Percentiles rank a stretch among this genome's conserved stretches.
Conservation (phyloP, 2,888 invertebrate species). For the Nymphalis c-album region DNA sequence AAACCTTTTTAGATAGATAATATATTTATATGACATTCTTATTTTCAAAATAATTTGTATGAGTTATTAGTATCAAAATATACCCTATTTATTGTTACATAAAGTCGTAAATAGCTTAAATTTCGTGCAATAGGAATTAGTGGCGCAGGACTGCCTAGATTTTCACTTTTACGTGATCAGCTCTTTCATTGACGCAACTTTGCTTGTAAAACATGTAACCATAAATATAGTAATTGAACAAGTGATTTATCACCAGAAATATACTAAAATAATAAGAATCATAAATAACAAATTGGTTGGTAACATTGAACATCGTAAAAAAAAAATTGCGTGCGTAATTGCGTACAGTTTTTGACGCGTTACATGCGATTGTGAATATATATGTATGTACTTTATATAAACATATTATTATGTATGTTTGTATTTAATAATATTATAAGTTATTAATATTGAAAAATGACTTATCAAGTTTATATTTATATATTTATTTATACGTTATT, state of each 20-base stretch:
- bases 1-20: conserved; percentile 38
- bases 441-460: no score
- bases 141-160: background rate
- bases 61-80: background rate
- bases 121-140: conserved; percentile 4
- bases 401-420: no score
- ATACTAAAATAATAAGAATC: no score
- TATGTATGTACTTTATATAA: no score
- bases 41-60: background rate
- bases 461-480: no score
- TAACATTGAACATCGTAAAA: no score
- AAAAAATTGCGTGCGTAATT: no score
- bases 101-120: conserved; percentile 10
- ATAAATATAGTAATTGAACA: background rate
- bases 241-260: background rate
- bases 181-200: conserved; percentile 9
- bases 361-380: no score
- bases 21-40: background rate
- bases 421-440: no score
- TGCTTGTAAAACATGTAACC: conserved; percentile 11
- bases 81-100: background rate
- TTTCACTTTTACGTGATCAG: conserved; percentile 21
- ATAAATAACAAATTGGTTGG: no score
- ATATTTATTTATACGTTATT: no score
- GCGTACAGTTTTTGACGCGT: no score